Evolutionary conservation across 2,797 vertebrate genomes (phyloP).

Genomic region (Melanotaenia nigrans): DNA sequence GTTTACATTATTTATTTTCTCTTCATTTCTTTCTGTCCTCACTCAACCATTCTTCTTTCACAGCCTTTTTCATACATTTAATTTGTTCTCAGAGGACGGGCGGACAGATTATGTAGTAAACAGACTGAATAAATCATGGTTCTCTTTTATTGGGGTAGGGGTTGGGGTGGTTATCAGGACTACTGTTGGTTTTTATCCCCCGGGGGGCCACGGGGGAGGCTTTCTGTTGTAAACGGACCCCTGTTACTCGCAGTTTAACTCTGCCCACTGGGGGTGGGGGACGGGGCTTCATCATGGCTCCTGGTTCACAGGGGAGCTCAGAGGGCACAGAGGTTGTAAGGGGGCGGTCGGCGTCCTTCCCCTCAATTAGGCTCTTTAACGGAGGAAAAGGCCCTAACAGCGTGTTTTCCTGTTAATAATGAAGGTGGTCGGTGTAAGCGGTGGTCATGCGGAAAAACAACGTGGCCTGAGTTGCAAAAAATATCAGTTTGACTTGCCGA

Average conservation of each 20-base stretch:
- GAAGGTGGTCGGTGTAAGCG: slow-evolving; percentile 26
- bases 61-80: slow-evolving; percentile 71
- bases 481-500: slow-evolving; percentile 38
- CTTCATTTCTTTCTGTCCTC: slow-evolving; percentile 25
- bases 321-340: slow-evolving; percentile 50
- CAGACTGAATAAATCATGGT: slow-evolving; percentile 83
- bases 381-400: slow-evolving; percentile 29
- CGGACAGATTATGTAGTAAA: slow-evolving; percentile 78
- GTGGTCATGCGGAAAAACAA: slow-evolving; percentile 31
- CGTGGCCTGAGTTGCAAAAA: slow-evolving; percentile 3
- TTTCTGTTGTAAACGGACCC: slow-evolving; percentile 74
- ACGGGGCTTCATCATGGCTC: slow-evolving; percentile 30
- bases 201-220: slow-evolving; percentile 55
- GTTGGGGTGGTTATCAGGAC: slow-evolving; percentile 42
- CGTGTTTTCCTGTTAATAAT: slow-evolving; percentile 52
- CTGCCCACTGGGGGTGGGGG: slow-evolving; percentile 63
- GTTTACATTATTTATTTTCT: slow-evolving; percentile 56
- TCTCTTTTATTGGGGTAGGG: slow-evolving; percentile 33
- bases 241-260: slow-evolving; percentile 73
- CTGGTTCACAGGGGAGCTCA: slow-evolving; percentile 57
- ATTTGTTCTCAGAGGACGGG: slow-evolving; percentile 82
- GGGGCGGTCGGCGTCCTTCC: slow-evolving; percentile 34
- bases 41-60: slow-evolving; percentile 46
- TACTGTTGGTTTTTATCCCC: slow-evolving; percentile 71
- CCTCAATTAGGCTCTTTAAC: slow-evolving; percentile 65